These are phyloP conservation scores for Ptilonorhynchus violaceus DNA, from an alignment of 2,113 vertebrate genomes.

Conservation along the genomic window DNA sequence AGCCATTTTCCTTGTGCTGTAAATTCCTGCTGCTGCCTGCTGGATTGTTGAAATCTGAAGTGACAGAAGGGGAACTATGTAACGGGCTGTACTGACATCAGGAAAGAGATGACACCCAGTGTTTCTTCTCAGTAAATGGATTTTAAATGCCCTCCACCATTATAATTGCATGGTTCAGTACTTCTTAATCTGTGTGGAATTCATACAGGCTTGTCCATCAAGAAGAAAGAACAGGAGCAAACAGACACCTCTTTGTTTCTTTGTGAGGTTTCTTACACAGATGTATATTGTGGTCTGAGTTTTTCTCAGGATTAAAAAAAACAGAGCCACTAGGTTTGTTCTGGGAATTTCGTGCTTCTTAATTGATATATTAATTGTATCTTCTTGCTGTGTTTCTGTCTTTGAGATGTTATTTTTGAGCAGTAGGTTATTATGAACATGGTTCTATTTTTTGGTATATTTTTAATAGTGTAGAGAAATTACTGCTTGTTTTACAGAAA, in stretches of 20 bases:
- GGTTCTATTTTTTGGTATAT: neutral
- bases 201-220: neutral
- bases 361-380: neutral
- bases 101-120: neutral
- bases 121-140: neutral
- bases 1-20: neutral
- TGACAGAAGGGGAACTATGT: neutral
- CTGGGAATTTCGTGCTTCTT: neutral
- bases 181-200: conserved; percentile 20
- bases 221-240: neutral
- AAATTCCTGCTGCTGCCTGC: neutral
- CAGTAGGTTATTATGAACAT: neutral
- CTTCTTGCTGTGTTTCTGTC: neutral
- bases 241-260: neutral
- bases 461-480: neutral
- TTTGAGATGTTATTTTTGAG: neutral
- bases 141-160: neutral
- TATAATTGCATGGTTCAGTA: conserved; percentile 11
- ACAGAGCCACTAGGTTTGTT: neutral
- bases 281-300: neutral
- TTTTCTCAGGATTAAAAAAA: neutral
- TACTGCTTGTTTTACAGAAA: neutral
- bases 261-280: neutral
- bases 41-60: neutral
- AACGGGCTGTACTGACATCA: neutral